phyloP scores from a whole-genome alignment of 2,797 vertebrate genomes.

The Sebastes taczanowskii region DNA sequence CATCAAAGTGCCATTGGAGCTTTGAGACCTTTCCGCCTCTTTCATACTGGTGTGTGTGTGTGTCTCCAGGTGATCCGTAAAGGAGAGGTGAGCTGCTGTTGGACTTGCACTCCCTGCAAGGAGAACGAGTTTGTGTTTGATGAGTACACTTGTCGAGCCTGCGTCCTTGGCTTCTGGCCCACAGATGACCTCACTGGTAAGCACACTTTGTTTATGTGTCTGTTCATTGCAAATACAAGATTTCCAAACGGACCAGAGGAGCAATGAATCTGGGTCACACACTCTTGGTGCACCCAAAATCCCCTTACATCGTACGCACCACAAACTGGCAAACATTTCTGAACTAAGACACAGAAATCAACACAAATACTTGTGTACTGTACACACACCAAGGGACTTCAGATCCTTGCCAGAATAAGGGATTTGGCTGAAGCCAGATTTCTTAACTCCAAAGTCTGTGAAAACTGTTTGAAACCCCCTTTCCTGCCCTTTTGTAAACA shows the following conservation, averaged over 20 bases:
- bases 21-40: constrained; percentile 52
- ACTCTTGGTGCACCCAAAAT: constrained; percentile 7
- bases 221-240: neutral
- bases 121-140: constrained; percentile 98
- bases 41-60: constrained; percentile 1
- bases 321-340: neutral
- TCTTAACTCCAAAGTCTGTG: constrained; percentile 1
- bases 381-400: constrained; percentile 13
- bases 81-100: constrained; percentile 99
- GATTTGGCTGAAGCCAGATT: constrained; percentile 37
- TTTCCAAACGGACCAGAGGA: neutral
- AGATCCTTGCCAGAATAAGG: constrained; percentile 20
- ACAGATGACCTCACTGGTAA: constrained; percentile 94
- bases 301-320: constrained; percentile 1
- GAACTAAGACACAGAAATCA: constrained; percentile 9
- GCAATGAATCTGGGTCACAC: constrained; percentile 44
- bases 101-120: constrained; percentile 98
- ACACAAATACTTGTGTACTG: constrained; percentile 3
- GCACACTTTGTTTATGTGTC: constrained; percentile 3
- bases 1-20: constrained; percentile 53
- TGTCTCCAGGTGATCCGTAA: constrained; percentile 93
- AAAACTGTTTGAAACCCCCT: neutral
- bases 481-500: neutral
- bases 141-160: constrained; percentile 96
- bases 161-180: constrained; percentile 94